Evolutionary conservation across 2,888 invertebrate species (phyloP).

Genomic region (Cheilosia urbana): DNA sequence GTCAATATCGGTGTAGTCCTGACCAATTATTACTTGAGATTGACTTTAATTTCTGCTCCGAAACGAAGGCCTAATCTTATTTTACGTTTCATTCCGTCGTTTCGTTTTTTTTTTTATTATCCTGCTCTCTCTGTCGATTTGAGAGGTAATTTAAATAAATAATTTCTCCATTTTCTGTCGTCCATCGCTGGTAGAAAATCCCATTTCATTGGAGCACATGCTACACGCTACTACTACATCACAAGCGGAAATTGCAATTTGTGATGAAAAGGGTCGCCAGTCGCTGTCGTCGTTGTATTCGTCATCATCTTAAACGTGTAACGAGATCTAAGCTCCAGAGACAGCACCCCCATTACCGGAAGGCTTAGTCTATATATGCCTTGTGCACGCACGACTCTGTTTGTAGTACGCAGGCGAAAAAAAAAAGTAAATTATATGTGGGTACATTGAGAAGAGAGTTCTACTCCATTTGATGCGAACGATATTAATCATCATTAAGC

Average conservation of each 20-base stretch:
- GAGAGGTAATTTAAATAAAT: constrained; percentile 63
- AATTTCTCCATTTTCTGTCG: constrained; percentile 68
- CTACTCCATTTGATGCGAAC: constrained; percentile 72
- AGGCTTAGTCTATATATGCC: constrained; percentile 47
- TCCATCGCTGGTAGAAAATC: constrained; percentile 55
- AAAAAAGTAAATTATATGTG: constrained; percentile 35
- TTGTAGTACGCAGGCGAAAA: constrained; percentile 36
- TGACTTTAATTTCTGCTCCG: background rate
- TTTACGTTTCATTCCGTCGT: constrained; percentile 23
- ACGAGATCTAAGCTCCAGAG: constrained; percentile 50
- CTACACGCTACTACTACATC: constrained; percentile 39
- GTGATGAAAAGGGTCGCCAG: constrained; percentile 67
- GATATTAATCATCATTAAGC: constrained; percentile 72
- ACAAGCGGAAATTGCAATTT: constrained; percentile 72
- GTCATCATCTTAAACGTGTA: constrained; percentile 29
- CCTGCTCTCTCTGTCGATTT: constrained; percentile 16
- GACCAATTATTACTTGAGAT: constrained; percentile 26
- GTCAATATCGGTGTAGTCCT: constrained; percentile 1
- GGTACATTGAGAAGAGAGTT: constrained; percentile 56
- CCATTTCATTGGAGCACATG: constrained; percentile 41
- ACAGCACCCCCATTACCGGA: constrained; percentile 68
- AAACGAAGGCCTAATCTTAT: constrained; percentile 25
- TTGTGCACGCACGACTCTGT: constrained; percentile 8
- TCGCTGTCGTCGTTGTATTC: background rate
- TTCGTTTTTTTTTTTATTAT: background rate